Base-by-base conservation (phyloP, 2,888 invertebrate species). In the Allolobophora icterica region DNA sequence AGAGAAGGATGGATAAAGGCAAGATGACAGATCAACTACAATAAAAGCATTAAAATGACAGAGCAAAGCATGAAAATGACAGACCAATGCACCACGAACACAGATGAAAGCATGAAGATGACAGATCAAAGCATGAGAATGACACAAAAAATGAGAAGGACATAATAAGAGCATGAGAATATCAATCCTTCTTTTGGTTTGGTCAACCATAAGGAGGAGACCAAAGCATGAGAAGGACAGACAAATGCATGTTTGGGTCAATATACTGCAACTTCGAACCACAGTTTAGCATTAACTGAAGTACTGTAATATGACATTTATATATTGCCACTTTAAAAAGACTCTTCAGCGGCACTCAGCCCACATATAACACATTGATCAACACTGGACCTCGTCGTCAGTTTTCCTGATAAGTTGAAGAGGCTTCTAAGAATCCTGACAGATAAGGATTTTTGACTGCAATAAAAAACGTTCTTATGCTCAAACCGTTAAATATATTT, bases 361-460 rank as follows among this genome's bases (percentile, higher is more conserved):
- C 71, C 3, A 6, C 45, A 71, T 71, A 30, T 71, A 8, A 71
- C 24, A 52, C 24, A 52, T n/a, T n/a, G n/a, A n/a, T 52, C 52
- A 52, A 52, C 24, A 24, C 24, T 24, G 52, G 24, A 52, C 52
- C 24, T 52, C 52, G 52, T 52, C 52, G 8, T 71, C 71, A 30
- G n/a, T n/a, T n/a, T 52, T 30, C 71, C 71, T 71, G 71, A 71
- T n/a, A 71, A 71, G 30, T 71, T 71, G 30, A 71, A 71, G 71
- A 71, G 71, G n/a, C 8, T 71, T 71, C 71, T 71, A 71, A 30
- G 71, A 71, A 71, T 71, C 71, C 71, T n/a, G n/a, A 71, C 71
- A 71, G 71, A 71, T 71, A 71, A 71, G 71, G 71, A 71, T 71
- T n/a, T n/a, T 17, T 71, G 71, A 71, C 71, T 71, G 71, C n/a